Conservation (phyloP, 2,113 vertebrate genomes). For the Melanotaenia duboulayi region DNA sequence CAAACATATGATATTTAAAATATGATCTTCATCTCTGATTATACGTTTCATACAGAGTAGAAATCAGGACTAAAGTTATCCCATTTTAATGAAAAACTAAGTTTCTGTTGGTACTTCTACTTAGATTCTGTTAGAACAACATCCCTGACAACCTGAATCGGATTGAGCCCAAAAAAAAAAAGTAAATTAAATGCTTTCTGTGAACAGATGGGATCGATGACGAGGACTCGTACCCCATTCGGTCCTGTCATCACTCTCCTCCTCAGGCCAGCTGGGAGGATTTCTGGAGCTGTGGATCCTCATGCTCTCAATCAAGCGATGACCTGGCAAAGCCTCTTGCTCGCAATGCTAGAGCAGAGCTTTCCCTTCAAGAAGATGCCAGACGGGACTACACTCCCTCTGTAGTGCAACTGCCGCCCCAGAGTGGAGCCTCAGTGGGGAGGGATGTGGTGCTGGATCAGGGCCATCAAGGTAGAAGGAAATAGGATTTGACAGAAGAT, state of each 20-base stretch:
- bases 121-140: background rate
- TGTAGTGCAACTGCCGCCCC: constrained; percentile 73
- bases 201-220: constrained; percentile 82
- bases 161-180: background rate
- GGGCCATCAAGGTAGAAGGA: constrained; percentile 64
- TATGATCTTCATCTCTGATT: background rate
- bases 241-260: constrained; percentile 75
- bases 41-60: background rate
- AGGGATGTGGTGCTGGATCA: constrained; percentile 67
- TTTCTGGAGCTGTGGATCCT: constrained; percentile 83
- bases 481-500: background rate
- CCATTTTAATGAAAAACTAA: background rate
- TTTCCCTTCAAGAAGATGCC: constrained; percentile 60
- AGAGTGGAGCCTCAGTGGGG: constrained; percentile 42
- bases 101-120: constrained; percentile 4
- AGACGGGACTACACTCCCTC: constrained; percentile 76
- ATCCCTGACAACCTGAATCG: background rate
- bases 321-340: constrained; percentile 74
- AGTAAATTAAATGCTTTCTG: background rate
- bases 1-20: background rate
- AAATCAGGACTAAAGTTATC: background rate
- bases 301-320: constrained; percentile 84
- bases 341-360: constrained; percentile 67
- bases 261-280: constrained; percentile 80
- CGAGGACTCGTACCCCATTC: constrained; percentile 81